Base-by-base conservation (phyloP, 2,888 invertebrate genomes). In the Cacoxenus indagator region DNA sequence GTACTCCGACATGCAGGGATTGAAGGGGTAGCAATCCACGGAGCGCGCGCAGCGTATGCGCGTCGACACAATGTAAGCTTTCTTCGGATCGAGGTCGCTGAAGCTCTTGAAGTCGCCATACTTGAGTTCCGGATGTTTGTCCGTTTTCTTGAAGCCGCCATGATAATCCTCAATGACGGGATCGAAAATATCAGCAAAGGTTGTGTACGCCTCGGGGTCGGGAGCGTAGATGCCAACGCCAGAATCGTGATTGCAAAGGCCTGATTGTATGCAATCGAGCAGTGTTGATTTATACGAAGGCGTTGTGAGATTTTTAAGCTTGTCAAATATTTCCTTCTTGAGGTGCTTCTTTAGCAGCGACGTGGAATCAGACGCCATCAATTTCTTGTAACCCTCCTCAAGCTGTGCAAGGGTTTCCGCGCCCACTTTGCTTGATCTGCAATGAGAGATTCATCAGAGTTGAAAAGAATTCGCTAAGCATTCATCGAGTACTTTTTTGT, bases 151-250 rank as follows among this genome's bases (percentile, higher is more conserved):
- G 91, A 98, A 98, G 78, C 97, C 97, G 87, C 91, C 92, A 90
- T 98, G 98, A 91, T 98, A 98, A 87, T 97, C 97, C 87, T 96
- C 96, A 88, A 99, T 98, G 90, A 99, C 95, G 86, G 97, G 97
- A 90, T 98, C 96, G 89, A 99, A 98, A 75, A 99, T 91, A 61
- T 95, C 95, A 69, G 95, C 91, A 89, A 98, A 99, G 64, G 94
- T 92, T 77, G 93, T 92, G 91, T 98, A 99, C 62, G 97, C 90
- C 89, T 98, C 98, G 72, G 98, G 97, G 88, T 98, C 98, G 66
- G 98, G 97, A 66, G 98, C 98, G 88, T 98, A 98, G 89, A 98
- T 94, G 86, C 98, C 98, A 75, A 97, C 95, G 83, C 96, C 96
- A 74, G 97, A 97, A 90, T 98, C 98, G 87, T 93, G 93, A 89